Percentiles rank a stretch among this genome's conserved stretches.
phyloP scores from a whole-genome alignment of 1,140 invertebrate species.

The Musca vetustissima region DNA sequence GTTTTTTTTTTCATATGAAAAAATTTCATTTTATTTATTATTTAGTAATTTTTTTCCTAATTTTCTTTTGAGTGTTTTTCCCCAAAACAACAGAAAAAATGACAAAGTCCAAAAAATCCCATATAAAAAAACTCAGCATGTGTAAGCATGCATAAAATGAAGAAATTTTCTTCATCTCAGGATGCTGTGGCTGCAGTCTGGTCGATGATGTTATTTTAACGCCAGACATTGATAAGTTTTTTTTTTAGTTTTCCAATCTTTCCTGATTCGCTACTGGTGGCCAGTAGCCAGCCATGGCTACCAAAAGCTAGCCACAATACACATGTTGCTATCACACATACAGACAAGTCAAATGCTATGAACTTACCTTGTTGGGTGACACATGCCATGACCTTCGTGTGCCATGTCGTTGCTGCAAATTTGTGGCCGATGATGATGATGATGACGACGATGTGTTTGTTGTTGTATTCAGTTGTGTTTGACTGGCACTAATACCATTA shows the following conservation, averaged over 20 bases:
- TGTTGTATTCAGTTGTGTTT: slow-evolving; percentile 18
- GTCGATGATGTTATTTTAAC: background rate
- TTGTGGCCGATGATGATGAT: slow-evolving; percentile 27
- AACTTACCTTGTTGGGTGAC: slow-evolving; percentile 69
- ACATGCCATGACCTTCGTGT: slow-evolving; percentile 69
- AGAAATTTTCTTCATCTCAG: slow-evolving; percentile 34
- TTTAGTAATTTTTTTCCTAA: too few species aligned
- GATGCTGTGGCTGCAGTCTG: slow-evolving; percentile 11
- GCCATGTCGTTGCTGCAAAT: slow-evolving; percentile 34
- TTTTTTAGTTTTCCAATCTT: too few species aligned
- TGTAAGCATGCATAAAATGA: slow-evolving; percentile 45
- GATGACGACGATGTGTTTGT: too few species aligned
- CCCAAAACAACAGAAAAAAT: background rate
- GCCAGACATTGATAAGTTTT: too few species aligned
- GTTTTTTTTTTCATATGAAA: too few species aligned
- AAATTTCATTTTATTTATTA: too few species aligned
- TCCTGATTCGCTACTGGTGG: background rate
- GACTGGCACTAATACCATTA: slow-evolving; percentile 22
- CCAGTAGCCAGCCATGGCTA: background rate
- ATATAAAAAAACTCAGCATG: background rate
- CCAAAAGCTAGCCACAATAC: background rate
- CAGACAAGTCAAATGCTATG: background rate
- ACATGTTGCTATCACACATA: background rate
- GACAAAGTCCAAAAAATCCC: background rate
- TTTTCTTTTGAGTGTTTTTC: too few species aligned